These are phyloP conservation scores for Phalloptychus januarius DNA, from an alignment of 2,797 vertebrate genomes.

Conservation along the genomic window DNA sequence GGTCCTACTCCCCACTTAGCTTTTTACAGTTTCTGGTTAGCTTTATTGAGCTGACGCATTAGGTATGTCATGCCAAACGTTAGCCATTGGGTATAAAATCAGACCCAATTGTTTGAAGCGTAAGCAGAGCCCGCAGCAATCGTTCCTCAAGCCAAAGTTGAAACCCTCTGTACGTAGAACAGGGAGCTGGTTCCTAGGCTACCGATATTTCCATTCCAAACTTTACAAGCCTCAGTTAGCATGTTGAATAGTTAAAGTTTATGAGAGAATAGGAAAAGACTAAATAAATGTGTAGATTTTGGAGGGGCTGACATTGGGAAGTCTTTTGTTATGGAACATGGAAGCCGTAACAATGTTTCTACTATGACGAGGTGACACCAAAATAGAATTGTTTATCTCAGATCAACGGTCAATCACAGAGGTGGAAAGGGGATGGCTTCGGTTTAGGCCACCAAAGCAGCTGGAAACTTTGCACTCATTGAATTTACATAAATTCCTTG, in stretches of 20 bases:
- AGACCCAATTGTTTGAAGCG: background rate
- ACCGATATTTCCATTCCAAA: background rate
- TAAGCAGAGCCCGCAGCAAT: no score
- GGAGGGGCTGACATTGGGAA: background rate
- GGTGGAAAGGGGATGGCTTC: background rate
- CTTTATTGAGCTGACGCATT: background rate
- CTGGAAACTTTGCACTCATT: background rate
- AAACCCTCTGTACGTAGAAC: no score
- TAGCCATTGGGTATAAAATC: background rate
- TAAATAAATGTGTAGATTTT: background rate
- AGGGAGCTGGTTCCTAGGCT: no score
- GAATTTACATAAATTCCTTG: background rate
- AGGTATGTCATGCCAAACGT: background rate
- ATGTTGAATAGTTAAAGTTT: background rate
- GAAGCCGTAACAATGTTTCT: background rate
- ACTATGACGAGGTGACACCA: background rate
- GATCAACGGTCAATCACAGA: background rate
- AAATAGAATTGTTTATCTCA: background rate
- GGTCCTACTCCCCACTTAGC: background rate
- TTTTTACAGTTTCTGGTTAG: background rate
- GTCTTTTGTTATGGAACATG: background rate
- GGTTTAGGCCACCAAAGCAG: background rate
- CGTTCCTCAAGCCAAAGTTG: no score
- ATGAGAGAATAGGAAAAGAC: background rate
- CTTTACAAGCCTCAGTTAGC: background rate